phyloP scores from a whole-genome alignment of 2,888 invertebrate species.

The Clostera curtula region DNA sequence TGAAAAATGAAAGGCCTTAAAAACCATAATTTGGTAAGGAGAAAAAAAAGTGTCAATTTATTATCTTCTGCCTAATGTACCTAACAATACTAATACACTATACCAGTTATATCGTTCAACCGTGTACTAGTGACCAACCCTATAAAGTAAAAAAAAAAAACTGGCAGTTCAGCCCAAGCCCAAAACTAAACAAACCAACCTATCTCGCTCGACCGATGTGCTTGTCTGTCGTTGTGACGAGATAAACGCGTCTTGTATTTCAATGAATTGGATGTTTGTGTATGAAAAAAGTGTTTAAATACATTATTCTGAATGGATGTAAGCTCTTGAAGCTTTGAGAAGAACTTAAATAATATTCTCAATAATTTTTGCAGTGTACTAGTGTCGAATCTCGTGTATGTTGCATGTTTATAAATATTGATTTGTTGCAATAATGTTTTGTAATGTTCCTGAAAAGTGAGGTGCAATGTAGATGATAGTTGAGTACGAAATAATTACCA shows the following conservation, averaged over 20 bases:
- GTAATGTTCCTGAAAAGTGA: conserved; percentile 32
- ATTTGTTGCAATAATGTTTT: conserved; percentile 50
- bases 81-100: too few relatives aligned
- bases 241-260: conserved; percentile 24
- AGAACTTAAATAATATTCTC: too few relatives aligned
- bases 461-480: conserved; percentile 58
- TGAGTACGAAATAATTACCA: conserved; percentile 20
- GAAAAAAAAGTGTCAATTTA: too few relatives aligned
- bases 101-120: too few relatives aligned
- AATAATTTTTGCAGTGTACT: too few relatives aligned
- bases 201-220: conserved; percentile 39
- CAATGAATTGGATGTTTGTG: conserved; percentile 40
- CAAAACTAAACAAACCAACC: conserved; percentile 38
- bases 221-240: conserved; percentile 30
- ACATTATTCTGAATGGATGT: conserved; percentile 39
- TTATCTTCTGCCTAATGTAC: too few relatives aligned
- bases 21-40: too few relatives aligned
- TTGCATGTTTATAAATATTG: conserved; percentile 72
- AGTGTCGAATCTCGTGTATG: too few relatives aligned
- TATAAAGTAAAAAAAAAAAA: too few relatives aligned
- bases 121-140: too few relatives aligned
- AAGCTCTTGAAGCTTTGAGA: conserved; percentile 11
- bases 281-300: conserved; percentile 44
- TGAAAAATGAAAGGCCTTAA: too few relatives aligned
- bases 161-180: conserved; percentile 20